A percentile compares a stretch with the other conserved stretches of the same genome.
Conservation (phyloP, 2,797 vertebrate species). For the Cryptoprocta ferox region DNA sequence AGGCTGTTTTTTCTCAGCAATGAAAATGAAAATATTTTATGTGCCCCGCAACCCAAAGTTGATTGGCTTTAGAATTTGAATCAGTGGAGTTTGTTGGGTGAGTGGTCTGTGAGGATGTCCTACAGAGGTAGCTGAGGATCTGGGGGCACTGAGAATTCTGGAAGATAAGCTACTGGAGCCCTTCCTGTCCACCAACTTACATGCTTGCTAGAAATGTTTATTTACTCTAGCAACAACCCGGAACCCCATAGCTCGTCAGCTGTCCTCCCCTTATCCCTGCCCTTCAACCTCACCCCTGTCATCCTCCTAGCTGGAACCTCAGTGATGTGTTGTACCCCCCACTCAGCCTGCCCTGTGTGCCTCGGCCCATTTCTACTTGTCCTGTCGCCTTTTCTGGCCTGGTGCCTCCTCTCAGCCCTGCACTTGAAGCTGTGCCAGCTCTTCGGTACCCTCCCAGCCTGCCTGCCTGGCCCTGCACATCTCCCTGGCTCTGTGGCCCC, state of each 20-base stretch:
- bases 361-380: neutral
- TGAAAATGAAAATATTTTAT: constrained; percentile 37
- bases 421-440: neutral
- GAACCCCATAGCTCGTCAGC: neutral
- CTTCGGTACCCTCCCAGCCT: neutral
- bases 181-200: neutral
- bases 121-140: neutral
- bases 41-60: neutral
- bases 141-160: neutral
- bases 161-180: neutral
- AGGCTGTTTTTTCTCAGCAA: neutral
- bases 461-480: neutral
- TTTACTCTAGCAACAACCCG: neutral
- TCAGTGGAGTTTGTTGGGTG: neutral
- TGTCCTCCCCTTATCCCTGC: neutral
- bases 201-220: neutral
- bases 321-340: neutral
- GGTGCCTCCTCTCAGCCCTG: neutral
- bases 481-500: neutral
- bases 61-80: constrained; percentile 35
- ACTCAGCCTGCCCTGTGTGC: neutral
- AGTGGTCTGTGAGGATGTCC: neutral
- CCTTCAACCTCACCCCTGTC: neutral
- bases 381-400: neutral
- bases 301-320: neutral